Conservation (phyloP, 1,140 invertebrate species). For the Epicauta chinensis region DNA sequence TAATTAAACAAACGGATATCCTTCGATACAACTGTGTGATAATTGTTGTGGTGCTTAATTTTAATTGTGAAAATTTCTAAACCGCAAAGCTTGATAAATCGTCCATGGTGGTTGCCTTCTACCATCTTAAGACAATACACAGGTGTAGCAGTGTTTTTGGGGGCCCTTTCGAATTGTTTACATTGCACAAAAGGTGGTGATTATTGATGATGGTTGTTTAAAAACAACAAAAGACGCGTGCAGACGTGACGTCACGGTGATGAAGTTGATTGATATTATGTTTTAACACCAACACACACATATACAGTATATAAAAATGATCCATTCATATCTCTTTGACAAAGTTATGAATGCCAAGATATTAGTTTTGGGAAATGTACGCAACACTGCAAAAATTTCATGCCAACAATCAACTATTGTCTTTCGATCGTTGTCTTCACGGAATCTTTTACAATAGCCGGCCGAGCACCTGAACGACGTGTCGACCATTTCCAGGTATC, state of each 20-base stretch:
- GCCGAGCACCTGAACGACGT: no score
- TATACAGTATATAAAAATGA: constrained; percentile 1
- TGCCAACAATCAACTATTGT: constrained; percentile 10
- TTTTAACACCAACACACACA: no score
- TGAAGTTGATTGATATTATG: constrained; percentile 16
- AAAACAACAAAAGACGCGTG: constrained; percentile 2
- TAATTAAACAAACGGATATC: constrained; percentile 9
- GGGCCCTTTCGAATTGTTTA: neutral
- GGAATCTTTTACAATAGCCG: no score
- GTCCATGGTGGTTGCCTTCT: neutral
- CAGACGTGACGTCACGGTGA: constrained; percentile 21
- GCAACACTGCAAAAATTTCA: constrained; percentile 24
- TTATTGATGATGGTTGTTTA: constrained; percentile 9
- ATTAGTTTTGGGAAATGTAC: constrained; percentile 23
- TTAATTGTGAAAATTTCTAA: constrained; percentile 3
- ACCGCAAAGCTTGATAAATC: constrained; percentile 8
- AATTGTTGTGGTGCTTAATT: constrained; percentile 8
- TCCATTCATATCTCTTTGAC: constrained; percentile 19
- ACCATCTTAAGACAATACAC: neutral
- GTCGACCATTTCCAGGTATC: no score
- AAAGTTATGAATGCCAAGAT: constrained; percentile 14
- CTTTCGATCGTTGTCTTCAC: no score
- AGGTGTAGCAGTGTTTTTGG: neutral
- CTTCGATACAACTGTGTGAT: constrained; percentile 4
- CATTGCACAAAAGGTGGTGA: constrained; percentile 9